Evolutionary conservation across 2,888 invertebrate genomes (phyloP).

Genomic region (Amiota communis): DNA sequence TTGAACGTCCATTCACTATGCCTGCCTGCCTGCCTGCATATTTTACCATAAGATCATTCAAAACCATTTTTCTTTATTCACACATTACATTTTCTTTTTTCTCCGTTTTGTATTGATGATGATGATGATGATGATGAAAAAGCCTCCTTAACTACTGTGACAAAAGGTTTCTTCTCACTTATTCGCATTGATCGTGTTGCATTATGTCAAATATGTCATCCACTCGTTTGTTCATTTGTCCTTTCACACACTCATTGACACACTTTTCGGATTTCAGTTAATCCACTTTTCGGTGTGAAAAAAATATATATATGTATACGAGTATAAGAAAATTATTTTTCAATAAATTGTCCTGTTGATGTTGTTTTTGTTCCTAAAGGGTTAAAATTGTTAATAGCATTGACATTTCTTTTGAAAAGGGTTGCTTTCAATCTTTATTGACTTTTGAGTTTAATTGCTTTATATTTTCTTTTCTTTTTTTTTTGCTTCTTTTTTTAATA

Average conservation of each 20-base stretch:
- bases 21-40: background rate
- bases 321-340: background rate
- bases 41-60: background rate
- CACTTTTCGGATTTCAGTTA: conserved; percentile 22
- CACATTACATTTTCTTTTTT: background rate
- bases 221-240: background rate
- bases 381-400: no score
- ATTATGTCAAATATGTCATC: conserved; percentile 55
- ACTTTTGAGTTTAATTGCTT: no score
- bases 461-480: no score
- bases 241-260: background rate
- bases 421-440: no score
- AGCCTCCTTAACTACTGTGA: conserved; percentile 62
- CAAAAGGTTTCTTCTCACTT: conserved; percentile 46
- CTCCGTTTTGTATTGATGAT: no score
- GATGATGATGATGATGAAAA: conserved; percentile 40
- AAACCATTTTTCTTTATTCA: background rate
- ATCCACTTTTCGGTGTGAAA: conserved; percentile 9
- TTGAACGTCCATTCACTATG: background rate
- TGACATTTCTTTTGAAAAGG: no score
- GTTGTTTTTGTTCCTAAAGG: background rate
- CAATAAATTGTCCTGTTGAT: background rate
- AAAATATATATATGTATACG: background rate
- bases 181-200: conserved; percentile 41
- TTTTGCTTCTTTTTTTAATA: no score